Evolutionary conservation across 2,113 vertebrate species (phyloP).

Genomic region (Fregetta grallaria): DNA sequence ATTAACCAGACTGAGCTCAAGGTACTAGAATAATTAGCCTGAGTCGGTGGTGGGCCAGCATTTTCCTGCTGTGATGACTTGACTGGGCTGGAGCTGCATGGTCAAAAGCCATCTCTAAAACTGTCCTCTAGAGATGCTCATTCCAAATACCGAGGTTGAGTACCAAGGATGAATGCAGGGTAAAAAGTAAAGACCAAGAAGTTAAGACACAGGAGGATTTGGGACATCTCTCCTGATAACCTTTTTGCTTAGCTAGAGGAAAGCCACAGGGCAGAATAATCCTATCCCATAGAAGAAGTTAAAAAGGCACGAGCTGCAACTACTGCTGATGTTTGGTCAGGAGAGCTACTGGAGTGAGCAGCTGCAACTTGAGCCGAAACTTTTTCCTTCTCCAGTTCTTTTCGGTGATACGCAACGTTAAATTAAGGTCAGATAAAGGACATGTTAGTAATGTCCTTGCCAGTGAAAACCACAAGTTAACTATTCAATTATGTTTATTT

Average conservation of each 20-base stretch:
- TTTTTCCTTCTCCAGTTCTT: constrained; percentile 13
- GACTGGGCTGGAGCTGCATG: background rate
- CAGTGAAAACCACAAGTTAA: constrained; percentile 5
- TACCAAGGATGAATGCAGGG: background rate
- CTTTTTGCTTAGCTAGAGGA: background rate
- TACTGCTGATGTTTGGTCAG: background rate
- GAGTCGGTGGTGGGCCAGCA: background rate
- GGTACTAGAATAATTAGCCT: background rate
- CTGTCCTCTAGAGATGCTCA: background rate
- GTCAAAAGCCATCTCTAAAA: background rate
- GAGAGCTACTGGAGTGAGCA: background rate
- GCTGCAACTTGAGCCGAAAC: background rate
- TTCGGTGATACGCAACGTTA: background rate
- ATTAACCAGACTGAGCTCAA: background rate
- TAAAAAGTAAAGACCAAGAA: background rate
- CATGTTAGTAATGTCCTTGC: background rate
- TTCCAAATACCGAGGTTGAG: background rate
- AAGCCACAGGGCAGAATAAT: background rate
- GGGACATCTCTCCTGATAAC: background rate
- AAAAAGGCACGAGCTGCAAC: background rate
- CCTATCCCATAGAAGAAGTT: background rate
- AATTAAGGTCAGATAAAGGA: constrained; percentile 52
- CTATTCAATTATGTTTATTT: constrained; percentile 31
- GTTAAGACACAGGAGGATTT: background rate
- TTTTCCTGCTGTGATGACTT: background rate